These are phyloP conservation scores for Norana najaformis DNA, from an alignment of 2,888 invertebrate species.

Conservation along the genomic window DNA sequence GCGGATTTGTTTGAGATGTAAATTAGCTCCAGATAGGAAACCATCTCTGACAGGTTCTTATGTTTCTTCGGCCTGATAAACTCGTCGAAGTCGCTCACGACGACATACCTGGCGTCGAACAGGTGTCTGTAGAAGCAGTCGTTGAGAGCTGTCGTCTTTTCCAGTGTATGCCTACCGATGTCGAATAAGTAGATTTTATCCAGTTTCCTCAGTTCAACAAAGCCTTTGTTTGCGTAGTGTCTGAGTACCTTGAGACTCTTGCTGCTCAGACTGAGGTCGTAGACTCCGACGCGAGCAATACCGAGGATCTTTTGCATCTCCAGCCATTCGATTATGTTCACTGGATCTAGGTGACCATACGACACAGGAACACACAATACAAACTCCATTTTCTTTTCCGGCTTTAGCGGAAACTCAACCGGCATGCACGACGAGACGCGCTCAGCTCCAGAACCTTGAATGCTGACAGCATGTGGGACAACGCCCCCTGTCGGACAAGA, in stretches of 20 bases:
- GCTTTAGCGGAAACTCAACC: conserved; percentile 25
- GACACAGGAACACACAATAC: conserved; percentile 38
- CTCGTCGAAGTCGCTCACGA: conserved; percentile 41
- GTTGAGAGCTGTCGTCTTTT: conserved; percentile 26
- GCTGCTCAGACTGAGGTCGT: conserved; percentile 31
- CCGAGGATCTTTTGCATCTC: conserved; percentile 38
- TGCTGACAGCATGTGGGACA: conserved; percentile 25
- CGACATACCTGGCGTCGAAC: conserved; percentile 34
- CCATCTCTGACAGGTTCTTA: conserved; percentile 19
- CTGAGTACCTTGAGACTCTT: conserved; percentile 28
- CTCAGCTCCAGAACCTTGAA: neutral
- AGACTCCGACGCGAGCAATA: conserved; percentile 34
- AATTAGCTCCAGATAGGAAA: neutral
- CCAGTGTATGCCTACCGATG: neutral
- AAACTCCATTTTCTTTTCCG: conserved; percentile 33
- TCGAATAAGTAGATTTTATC: conserved; percentile 31
- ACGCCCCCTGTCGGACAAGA: conserved; percentile 22
- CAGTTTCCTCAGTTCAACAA: conserved; percentile 28
- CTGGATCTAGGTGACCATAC: conserved; percentile 31
- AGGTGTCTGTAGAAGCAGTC: conserved; percentile 42
- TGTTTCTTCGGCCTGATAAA: conserved; percentile 38
- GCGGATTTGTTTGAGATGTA: neutral
- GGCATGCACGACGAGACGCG: conserved; percentile 32
- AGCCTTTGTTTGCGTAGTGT: conserved; percentile 32
- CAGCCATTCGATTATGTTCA: conserved; percentile 39